Conservation (phyloP, 2,113 vertebrate genomes). For the Cepphus grylle region DNA sequence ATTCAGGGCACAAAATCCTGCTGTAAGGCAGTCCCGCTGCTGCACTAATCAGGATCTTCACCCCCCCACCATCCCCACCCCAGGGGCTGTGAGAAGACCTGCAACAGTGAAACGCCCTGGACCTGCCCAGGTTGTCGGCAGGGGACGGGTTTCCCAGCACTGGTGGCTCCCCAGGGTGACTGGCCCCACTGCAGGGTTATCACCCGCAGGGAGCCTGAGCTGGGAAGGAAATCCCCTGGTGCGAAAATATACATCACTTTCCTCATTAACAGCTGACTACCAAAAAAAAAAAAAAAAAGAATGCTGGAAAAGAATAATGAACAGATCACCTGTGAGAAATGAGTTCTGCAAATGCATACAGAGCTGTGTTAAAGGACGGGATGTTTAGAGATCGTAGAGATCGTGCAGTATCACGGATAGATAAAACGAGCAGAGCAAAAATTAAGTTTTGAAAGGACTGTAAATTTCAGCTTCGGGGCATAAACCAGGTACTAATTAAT, state of each 20-base stretch:
- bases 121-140: background rate
- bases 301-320: background rate
- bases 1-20: background rate
- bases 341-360: background rate
- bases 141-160: background rate
- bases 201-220: background rate
- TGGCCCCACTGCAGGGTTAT: no score
- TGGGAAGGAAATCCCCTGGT: rapidly evolving
- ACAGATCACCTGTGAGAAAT: background rate
- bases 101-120: rapidly evolving
- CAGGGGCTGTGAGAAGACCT: background rate
- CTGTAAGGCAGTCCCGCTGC: background rate
- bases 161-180: background rate
- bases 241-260: background rate
- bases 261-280: rapidly evolving
- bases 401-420: rapidly evolving
- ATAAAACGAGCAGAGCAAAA: background rate
- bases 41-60: background rate
- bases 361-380: rapidly evolving
- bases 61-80: no score
- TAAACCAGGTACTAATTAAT: background rate
- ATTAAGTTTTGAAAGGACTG: background rate
- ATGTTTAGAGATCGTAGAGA: rapidly evolving
- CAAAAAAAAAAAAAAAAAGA: background rate
- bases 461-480: background rate